Evolutionary conservation across 1,140 invertebrate genomes (phyloP).

Genomic region (Drosophila sucinea): DNA sequence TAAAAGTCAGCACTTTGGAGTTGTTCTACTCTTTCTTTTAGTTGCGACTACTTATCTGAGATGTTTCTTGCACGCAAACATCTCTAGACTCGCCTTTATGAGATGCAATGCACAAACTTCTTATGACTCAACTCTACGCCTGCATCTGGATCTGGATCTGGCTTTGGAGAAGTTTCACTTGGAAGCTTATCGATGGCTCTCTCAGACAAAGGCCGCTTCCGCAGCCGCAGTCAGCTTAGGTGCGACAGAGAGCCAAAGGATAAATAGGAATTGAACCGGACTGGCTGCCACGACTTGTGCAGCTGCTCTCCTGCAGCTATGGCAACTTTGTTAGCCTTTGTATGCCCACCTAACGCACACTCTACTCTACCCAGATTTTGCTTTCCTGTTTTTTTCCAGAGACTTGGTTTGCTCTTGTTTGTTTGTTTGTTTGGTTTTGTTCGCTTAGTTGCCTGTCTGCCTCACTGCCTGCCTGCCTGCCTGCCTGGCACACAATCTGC

Average conservation of each 20-base stretch:
- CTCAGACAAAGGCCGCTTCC: conserved; percentile 14
- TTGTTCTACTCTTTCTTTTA: not conserved
- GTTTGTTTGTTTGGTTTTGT: conserved; percentile 52
- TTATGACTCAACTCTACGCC: conserved; percentile 28
- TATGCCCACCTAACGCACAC: conserved; percentile 9
- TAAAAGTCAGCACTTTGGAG: not conserved
- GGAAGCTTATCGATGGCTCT: conserved; percentile 24
- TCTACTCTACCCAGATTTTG: conserved; percentile 65
- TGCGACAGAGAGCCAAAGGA: conserved; percentile 47
- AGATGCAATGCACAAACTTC: conserved; percentile 44
- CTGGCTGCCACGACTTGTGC: conserved; percentile 64
- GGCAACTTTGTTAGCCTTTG: conserved; percentile 50
- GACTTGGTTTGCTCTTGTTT: conserved; percentile 56
- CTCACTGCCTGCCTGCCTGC: conserved; percentile 1
- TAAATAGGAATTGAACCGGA: conserved; percentile 71
- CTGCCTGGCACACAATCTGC: conserved; percentile 52
- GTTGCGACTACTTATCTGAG: not conserved
- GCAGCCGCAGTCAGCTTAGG: conserved; percentile 41
- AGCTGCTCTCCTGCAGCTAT: conserved; percentile 39
- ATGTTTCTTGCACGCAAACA: conserved; percentile 19
- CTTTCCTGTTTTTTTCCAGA: conserved; percentile 41
- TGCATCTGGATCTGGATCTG: not conserved
- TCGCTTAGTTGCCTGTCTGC: conserved; percentile 6
- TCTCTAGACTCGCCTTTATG: not conserved
- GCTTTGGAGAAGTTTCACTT: conserved; percentile 14